Conservation (phyloP, 2,113 vertebrate genomes). For the Antechinus flavipes region DNA sequence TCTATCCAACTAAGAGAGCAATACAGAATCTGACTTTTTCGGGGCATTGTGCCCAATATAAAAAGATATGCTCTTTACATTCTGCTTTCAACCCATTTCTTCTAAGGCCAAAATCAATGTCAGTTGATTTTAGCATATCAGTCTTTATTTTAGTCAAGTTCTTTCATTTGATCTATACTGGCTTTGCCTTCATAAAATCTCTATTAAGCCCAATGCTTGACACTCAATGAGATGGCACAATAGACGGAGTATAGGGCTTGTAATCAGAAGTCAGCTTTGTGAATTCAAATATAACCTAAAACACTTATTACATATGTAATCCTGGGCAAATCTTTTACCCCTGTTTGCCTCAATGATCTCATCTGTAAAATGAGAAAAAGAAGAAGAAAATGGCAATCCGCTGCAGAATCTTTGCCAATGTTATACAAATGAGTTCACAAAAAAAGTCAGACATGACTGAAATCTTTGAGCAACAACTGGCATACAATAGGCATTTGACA, state of each 20-base stretch:
- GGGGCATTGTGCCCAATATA: neutral
- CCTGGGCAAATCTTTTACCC: neutral
- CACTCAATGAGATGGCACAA: neutral
- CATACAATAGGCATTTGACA: neutral
- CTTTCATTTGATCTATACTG: neutral
- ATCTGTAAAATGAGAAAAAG: neutral
- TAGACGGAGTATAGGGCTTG: neutral
- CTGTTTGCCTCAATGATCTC: neutral
- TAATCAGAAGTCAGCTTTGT: neutral
- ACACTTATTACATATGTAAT: neutral
- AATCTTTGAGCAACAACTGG: neutral
- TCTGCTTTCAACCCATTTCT: neutral
- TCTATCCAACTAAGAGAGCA: neutral
- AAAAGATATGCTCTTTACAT: neutral
- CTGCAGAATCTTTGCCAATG: neutral
- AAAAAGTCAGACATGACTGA: neutral
- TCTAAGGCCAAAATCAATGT: neutral
- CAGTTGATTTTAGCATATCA: neutral
- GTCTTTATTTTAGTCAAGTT: neutral
- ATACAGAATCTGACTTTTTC: neutral
- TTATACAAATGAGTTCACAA: neutral
- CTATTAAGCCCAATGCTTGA: neutral
- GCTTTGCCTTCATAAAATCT: neutral
- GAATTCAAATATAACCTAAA: neutral
- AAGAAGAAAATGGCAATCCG: neutral